A percentile compares a stretch with the other conserved stretches of the same genome.
Evolutionary conservation across 1,140 invertebrate species (phyloP).

Genomic region (Microplitis demolitor): DNA sequence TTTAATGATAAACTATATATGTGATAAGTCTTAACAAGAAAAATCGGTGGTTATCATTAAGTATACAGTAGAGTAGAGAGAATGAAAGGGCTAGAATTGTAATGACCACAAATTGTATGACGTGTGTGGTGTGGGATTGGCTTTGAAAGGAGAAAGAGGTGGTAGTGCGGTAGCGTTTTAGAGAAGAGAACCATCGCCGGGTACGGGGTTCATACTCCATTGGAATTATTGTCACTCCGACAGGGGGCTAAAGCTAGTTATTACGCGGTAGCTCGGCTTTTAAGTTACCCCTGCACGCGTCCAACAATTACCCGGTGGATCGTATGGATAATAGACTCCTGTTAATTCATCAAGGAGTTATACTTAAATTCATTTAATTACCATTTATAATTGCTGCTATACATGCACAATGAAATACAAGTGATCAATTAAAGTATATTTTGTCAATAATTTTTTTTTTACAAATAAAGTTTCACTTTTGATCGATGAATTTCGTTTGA

Average conservation of each 20-base stretch:
- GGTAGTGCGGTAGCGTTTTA: too few species aligned
- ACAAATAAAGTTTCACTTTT: background rate
- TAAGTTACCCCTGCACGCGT: background rate
- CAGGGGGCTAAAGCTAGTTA: conserved; percentile 3
- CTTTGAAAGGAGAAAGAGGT: background rate
- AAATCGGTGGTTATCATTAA: background rate
- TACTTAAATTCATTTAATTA: too few species aligned
- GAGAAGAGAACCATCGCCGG: too few species aligned
- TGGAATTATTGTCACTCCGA: conserved; percentile 23
- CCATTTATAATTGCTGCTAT: background rate
- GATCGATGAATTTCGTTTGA: too few species aligned
- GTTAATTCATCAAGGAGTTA: background rate
- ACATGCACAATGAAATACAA: background rate
- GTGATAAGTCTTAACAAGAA: too few species aligned
- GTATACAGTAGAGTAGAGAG: background rate
- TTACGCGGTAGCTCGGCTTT: conserved; percentile 2
- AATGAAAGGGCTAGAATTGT: background rate
- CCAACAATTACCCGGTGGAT: background rate
- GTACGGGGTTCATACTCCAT: conserved; percentile 29
- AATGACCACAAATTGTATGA: conserved; percentile 22
- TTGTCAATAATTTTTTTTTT: background rate
- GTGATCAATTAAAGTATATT: background rate
- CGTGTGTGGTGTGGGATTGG: background rate
- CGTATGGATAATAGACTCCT: background rate
- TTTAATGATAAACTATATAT: too few species aligned